Conservation (phyloP, 2,888 invertebrate species). For the Thera britannica region DNA sequence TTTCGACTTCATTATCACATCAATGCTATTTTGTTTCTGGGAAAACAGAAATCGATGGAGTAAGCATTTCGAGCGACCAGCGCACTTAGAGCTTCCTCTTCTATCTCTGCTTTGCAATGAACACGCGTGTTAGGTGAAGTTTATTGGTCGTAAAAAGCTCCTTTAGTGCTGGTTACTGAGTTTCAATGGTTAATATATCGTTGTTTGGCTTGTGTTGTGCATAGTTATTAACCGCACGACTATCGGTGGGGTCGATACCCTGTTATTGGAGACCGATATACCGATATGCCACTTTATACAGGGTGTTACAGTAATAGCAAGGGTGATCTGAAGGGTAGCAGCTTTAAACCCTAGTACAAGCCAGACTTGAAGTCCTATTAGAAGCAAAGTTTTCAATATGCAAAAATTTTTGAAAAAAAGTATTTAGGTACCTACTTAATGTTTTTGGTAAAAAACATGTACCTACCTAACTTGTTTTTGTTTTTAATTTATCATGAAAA, state of each 20-base stretch:
- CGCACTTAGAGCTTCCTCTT: constrained; percentile 53
- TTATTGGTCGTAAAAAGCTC: constrained; percentile 54
- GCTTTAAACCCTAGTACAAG: too few relatives aligned
- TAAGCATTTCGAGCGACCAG: constrained; percentile 57
- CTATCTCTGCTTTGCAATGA: constrained; percentile 44
- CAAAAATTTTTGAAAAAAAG: too few relatives aligned
- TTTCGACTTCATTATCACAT: constrained; percentile 53
- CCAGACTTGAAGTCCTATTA: too few relatives aligned
- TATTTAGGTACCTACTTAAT: too few relatives aligned
- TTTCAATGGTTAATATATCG: constrained; percentile 70
- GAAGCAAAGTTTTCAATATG: too few relatives aligned
- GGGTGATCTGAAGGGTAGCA: background rate
- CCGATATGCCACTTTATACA: constrained; percentile 26
- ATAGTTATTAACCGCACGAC: constrained; percentile 58
- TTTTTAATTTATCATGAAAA: too few relatives aligned
- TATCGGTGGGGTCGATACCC: constrained; percentile 36
- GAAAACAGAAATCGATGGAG: constrained; percentile 69
- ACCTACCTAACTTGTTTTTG: too few relatives aligned
- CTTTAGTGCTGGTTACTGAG: constrained; percentile 54
- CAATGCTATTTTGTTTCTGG: constrained; percentile 65
- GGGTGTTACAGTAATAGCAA: constrained; percentile 4
- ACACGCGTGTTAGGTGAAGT: constrained; percentile 41
- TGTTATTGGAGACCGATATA: constrained; percentile 32
- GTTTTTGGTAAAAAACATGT: too few relatives aligned
- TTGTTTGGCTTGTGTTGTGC: constrained; percentile 58